phyloP scores from a whole-genome alignment of 1,140 invertebrate genomes.

The Drosophila albomicans region DNA sequence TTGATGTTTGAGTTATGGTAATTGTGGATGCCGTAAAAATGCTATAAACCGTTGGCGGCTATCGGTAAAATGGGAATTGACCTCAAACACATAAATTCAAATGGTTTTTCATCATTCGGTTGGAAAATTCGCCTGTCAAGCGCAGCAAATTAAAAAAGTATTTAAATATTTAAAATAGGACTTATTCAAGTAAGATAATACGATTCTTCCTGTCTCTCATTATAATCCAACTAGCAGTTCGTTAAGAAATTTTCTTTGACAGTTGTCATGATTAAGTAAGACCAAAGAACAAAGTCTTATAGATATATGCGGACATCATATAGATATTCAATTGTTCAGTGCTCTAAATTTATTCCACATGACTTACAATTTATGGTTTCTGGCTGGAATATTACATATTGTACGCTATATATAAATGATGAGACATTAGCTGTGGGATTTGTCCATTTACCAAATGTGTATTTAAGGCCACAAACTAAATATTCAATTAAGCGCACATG shows the following conservation, averaged over 20 bases:
- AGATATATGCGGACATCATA: not conserved
- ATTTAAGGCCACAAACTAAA: constrained; percentile 8
- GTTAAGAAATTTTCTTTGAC: not conserved
- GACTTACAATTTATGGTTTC: not conserved
- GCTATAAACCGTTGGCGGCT: constrained; percentile 51
- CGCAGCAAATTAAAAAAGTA: not conserved
- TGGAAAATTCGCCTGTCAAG: constrained; percentile 8
- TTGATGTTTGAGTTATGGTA: constrained; percentile 68
- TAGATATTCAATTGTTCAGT: not conserved
- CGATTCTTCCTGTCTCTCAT: not conserved
- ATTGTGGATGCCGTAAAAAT: constrained; percentile 67
- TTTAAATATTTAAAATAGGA: not conserved
- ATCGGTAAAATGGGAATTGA: constrained; percentile 7
- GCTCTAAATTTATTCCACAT: constrained; percentile 4
- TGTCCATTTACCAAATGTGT: constrained; percentile 3
- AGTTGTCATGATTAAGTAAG: constrained; percentile 3
- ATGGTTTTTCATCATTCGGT: constrained; percentile 1
- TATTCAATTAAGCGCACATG: constrained; percentile 29
- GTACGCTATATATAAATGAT: constrained; percentile 11
- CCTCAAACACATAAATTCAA: constrained; percentile 22
- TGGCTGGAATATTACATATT: not conserved
- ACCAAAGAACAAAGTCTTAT: not conserved
- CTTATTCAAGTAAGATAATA: not conserved
- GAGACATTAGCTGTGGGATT: constrained; percentile 13
- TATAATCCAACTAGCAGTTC: not conserved